Base-by-base conservation (phyloP, 2,797 vertebrate genomes). In the Falco novaeseelandiae region DNA sequence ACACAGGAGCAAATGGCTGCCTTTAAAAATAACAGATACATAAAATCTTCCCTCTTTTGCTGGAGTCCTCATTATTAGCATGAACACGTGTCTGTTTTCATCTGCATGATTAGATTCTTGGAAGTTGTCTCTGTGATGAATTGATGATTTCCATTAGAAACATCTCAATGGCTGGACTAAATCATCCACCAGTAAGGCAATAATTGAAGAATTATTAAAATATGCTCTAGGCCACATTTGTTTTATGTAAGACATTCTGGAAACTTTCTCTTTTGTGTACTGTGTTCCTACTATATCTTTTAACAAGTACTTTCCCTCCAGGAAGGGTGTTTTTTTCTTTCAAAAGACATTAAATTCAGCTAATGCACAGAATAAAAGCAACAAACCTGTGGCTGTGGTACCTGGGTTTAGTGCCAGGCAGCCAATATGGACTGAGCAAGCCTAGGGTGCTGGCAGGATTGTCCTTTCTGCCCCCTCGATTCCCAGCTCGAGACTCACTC, bases 71-170 rank as follows among this genome's bases (percentile, higher is more conserved):
- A 12, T 88, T 91, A 83, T 73, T 82, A 94, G 32, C 66, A 40
- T 15, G 44, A 91, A 52, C 87, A 88, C 94, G 91, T 96, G 89
- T 90, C 58, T 93, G 91, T 91, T 96, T 95, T 95, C 85, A 71
- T 93, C 81, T 71, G 55, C 5, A 5, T 90, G 88, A 97, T 95
- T 96, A 95, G 89, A 48, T 87, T 94, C 85, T 93, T 93, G 80
- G 85, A 95, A 90, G 79, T 94, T 5, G 3, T 90, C 83, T 92
- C 70, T 8, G 2, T 97, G 95, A 91, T 90, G 74, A 95, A 95
- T 97, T 90, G 88, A 74, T 96, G 63, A 94, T 94, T 97, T 97
- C 94, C 87, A 95, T 95, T 96, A 93, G 73, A 95, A 89, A 49
- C 46, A 63, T 92, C 67, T 93, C 89, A 66, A 14, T 73, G n/a